These are phyloP conservation scores for Bathynomus jamesi DNA, from an alignment of 1,140 invertebrate genomes.

Conservation along the genomic window DNA sequence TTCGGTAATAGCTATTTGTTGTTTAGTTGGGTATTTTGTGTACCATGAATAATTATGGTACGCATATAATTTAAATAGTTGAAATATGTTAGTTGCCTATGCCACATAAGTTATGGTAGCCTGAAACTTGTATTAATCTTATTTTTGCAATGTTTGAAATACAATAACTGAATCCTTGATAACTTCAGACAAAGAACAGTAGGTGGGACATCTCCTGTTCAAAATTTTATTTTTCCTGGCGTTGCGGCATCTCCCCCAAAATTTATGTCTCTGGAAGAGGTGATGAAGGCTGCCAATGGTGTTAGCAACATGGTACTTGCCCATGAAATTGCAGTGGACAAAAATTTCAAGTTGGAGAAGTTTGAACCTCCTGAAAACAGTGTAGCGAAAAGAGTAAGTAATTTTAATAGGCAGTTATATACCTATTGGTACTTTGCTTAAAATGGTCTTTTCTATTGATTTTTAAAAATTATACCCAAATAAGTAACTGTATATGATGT, in stretches of 20 bases:
- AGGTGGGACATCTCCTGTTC: constrained; percentile 21
- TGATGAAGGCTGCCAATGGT: constrained; percentile 78
- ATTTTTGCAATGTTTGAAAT: no score
- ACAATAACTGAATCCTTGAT: no score
- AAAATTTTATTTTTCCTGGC: neutral
- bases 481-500: neutral
- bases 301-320: constrained; percentile 88
- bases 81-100: no score
- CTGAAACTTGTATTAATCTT: no score
- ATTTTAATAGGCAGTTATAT: neutral
- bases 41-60: no score
- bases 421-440: neutral
- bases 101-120: no score
- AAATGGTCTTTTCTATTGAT: neutral
- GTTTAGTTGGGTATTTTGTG: no score
- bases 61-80: no score
- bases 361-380: constrained; percentile 56
- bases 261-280: constrained; percentile 70
- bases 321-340: constrained; percentile 90
- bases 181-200: constrained; percentile 22
- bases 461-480: neutral
- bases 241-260: constrained; percentile 60
- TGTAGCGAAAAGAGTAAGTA: constrained; percentile 37
- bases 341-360: constrained; percentile 79
- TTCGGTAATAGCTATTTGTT: no score